Conservation (phyloP, 2,797 vertebrate species). For the Erethizon dorsatum region DNA sequence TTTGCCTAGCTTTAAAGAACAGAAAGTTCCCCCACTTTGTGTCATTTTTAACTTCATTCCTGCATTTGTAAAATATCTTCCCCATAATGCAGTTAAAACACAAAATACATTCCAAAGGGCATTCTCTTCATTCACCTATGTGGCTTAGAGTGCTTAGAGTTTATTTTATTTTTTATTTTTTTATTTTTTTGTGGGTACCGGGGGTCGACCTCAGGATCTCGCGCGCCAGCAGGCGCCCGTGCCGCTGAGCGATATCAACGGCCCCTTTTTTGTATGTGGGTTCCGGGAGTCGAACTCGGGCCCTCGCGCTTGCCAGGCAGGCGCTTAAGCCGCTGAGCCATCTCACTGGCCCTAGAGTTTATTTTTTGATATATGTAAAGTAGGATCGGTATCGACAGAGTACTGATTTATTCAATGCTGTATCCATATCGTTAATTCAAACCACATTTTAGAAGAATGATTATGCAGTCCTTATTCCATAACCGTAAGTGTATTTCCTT, state of each 20-base stretch:
- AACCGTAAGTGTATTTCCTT: neutral
- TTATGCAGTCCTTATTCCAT: neutral
- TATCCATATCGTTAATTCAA: constrained; percentile 21
- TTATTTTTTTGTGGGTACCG: too few relatives aligned
- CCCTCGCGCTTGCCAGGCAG: too few relatives aligned
- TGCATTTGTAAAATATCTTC: neutral
- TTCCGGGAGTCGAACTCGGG: too few relatives aligned
- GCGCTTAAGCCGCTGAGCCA: too few relatives aligned
- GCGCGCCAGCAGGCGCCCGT: too few relatives aligned
- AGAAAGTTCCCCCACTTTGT: neutral
- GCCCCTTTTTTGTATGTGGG: too few relatives aligned
- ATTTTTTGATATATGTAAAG: constrained; percentile 7
- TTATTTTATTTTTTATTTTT: too few relatives aligned
- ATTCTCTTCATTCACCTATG: neutral
- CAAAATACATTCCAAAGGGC: constrained; percentile 1
- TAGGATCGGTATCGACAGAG: neutral
- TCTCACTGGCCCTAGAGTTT: too few relatives aligned
- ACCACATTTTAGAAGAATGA: neutral
- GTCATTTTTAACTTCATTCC: neutral
- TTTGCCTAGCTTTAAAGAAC: neutral
- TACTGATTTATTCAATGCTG: neutral
- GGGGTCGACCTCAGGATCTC: too few relatives aligned
- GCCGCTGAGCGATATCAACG: too few relatives aligned
- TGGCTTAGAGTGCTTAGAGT: neutral
- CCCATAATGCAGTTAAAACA: neutral